These are phyloP conservation scores for Nyleta sp. DNA, from an alignment of 2,888 invertebrate genomes.

Conservation along the genomic window DNA sequence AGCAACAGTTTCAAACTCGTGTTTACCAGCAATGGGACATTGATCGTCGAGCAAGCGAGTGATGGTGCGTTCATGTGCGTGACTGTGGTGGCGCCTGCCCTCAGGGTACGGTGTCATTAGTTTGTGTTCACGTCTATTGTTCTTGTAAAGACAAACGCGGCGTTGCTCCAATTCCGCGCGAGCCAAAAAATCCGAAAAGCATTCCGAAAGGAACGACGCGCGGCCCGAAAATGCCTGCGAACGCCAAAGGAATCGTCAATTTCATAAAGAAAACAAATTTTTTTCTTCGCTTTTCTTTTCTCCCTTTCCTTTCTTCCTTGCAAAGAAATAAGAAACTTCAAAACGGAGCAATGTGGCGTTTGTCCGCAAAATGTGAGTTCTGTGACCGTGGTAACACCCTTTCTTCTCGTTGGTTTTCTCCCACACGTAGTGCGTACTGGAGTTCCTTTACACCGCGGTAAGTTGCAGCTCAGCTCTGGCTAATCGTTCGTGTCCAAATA, in stretches of 20 bases:
- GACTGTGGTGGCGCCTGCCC: conserved; percentile 74
- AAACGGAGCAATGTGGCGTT: conserved; percentile 73
- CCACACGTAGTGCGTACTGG: conserved; percentile 96
- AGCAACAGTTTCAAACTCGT: conserved; percentile 80
- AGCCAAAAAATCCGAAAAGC: conserved; percentile 28
- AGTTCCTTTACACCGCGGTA: conserved; percentile 99
- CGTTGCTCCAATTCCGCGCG: conserved; percentile 75
- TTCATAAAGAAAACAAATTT: not conserved
- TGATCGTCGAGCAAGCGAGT: conserved; percentile 80
- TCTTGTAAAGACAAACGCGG: conserved; percentile 79
- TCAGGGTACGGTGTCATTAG: conserved; percentile 80
- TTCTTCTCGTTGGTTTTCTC: conserved; percentile 82
- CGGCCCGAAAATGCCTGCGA: conserved; percentile 3
- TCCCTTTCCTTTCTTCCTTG: too few species aligned
- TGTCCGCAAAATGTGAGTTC: conserved; percentile 78
- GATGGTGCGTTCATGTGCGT: conserved; percentile 77
- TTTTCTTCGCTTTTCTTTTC: too few species aligned
- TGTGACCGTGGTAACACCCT: conserved; percentile 83
- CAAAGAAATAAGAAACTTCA: not conserved
- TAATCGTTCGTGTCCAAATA: conserved; percentile 78
- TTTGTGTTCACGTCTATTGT: conserved; percentile 83
- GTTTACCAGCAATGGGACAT: conserved; percentile 82
- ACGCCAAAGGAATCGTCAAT: not conserved
- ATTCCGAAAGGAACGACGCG: not conserved
- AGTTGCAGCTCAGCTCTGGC: conserved; percentile 88